These are phyloP conservation scores for Strigamia maritima DNA, from an alignment of 2,888 invertebrate species.

Conservation along the genomic window DNA sequence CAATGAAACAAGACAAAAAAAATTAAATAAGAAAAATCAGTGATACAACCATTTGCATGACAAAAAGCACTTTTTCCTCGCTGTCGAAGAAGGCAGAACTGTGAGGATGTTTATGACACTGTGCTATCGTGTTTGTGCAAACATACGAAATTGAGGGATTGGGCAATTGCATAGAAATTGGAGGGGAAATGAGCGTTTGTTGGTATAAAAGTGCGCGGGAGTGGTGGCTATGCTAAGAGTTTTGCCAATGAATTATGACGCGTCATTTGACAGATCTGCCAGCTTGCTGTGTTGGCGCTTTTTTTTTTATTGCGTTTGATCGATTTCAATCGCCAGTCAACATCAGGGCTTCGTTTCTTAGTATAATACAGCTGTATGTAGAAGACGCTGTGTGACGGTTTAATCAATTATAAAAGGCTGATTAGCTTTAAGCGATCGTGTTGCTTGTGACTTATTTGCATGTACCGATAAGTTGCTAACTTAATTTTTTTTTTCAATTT, in stretches of 20 bases:
- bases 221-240: not conserved
- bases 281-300: conserved; percentile 17
- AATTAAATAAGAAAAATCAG: no score
- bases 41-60: not conserved
- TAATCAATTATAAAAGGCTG: conserved; percentile 12
- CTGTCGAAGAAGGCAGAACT: not conserved
- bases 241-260: conserved; percentile 18
- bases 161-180: not conserved
- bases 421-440: not conserved
- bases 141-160: not conserved
- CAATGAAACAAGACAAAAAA: no score
- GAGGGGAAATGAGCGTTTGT: not conserved
- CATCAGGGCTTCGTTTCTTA: not conserved
- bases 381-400: not conserved
- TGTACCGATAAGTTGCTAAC: not conserved
- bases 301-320: conserved; percentile 21
- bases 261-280: not conserved
- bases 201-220: not conserved
- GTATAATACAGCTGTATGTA: not conserved
- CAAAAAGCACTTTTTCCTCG: not conserved
- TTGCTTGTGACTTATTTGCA: conserved; percentile 17
- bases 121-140: not conserved
- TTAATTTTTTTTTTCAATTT: not conserved
- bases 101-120: not conserved
- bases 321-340: not conserved